phyloP scores from a whole-genome alignment of 2,113 vertebrate species.

The Sakesphorus luctuosus region DNA sequence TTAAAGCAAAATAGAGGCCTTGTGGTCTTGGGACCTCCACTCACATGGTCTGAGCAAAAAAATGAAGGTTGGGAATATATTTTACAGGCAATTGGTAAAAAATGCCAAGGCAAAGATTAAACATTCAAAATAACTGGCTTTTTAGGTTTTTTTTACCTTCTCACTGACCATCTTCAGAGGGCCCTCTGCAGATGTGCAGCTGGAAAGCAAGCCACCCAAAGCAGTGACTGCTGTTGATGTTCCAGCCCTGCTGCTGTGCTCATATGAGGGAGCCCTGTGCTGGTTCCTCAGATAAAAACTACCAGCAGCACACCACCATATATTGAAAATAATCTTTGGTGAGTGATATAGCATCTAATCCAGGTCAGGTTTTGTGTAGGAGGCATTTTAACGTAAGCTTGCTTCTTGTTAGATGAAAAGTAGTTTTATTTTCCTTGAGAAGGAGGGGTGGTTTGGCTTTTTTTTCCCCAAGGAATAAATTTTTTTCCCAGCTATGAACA shows the following conservation, averaged over 20 bases:
- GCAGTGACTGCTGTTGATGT: background rate
- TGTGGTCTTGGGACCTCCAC: background rate
- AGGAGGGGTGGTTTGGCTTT: background rate
- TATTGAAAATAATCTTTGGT: background rate
- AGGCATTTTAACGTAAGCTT: background rate
- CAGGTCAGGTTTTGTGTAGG: background rate
- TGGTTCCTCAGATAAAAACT: background rate
- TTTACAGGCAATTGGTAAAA: background rate
- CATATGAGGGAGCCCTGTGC: background rate
- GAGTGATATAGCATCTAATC: background rate
- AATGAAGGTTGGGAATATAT: background rate
- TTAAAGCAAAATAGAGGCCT: background rate
- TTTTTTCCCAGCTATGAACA: background rate
- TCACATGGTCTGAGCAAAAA: accelerated
- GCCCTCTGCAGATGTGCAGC: background rate
- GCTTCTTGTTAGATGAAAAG: background rate
- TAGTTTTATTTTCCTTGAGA: background rate
- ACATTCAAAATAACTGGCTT: background rate
- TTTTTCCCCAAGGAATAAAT: background rate
- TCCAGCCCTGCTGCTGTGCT: background rate
- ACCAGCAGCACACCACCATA: background rate
- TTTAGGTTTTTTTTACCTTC: background rate
- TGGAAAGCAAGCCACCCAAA: background rate
- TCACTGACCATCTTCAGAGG: background rate
- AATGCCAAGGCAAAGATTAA: background rate